A percentile compares a stretch with the other conserved stretches of the same genome.
Evolutionary conservation across 2,113 vertebrate genomes (phyloP).

Genomic region (Archilochus colubris): DNA sequence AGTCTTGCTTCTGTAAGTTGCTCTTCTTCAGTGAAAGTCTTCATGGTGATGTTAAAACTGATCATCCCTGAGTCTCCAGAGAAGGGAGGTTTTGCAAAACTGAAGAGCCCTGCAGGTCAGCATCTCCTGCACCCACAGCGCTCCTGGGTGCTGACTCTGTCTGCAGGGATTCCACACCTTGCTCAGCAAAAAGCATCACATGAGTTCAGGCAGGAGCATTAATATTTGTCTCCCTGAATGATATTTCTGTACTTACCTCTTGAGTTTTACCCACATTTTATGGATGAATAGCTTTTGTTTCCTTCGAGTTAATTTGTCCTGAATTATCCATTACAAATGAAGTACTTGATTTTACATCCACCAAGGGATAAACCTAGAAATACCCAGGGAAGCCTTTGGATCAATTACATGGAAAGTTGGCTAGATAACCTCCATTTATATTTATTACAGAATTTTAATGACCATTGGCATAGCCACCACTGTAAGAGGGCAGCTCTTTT

Average conservation of each 20-base stretch:
- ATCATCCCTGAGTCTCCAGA: not conserved
- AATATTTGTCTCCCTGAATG: not conserved
- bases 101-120: not conserved
- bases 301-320: not conserved
- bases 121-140: not conserved
- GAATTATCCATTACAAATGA: not conserved
- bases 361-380: not conserved
- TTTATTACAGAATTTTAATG: not conserved
- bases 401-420: not conserved
- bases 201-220: not conserved
- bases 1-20: not conserved
- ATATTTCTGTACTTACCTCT: not conserved
- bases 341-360: not conserved
- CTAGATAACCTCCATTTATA: not conserved
- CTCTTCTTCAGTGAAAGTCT: not conserved
- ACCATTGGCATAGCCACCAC: not conserved
- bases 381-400: not conserved
- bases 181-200: not conserved
- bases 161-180: not conserved
- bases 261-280: not conserved
- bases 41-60: not conserved
- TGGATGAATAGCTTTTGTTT: not conserved
- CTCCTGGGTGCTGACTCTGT: too few species aligned
- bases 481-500: not conserved
- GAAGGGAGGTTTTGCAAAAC: not conserved